These are phyloP conservation scores for Drosophila lini DNA, from an alignment of 1,140 invertebrate species.

Conservation along the genomic window DNA sequence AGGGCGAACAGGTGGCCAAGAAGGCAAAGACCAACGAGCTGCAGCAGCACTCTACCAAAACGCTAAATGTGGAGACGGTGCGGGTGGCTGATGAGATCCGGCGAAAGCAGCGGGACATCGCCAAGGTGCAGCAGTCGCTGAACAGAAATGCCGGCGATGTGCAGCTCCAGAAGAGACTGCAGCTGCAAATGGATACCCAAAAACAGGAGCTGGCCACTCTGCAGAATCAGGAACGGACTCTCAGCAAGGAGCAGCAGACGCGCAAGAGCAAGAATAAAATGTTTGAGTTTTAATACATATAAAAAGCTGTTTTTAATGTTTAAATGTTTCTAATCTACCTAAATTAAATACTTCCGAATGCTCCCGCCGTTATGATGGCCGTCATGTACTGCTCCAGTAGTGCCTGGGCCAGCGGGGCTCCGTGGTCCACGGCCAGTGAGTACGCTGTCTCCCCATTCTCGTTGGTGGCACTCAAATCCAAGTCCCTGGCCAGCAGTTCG, in stretches of 20 bases:
- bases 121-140: conserved; percentile 88
- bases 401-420: conserved; percentile 68
- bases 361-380: conserved; percentile 63
- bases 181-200: conserved; percentile 86
- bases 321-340: background rate
- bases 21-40: conserved; percentile 63
- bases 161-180: conserved; percentile 86
- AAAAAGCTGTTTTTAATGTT: background rate
- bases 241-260: conserved; percentile 89
- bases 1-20: conserved; percentile 34
- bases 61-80: conserved; percentile 91
- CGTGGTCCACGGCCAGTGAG: conserved; percentile 88
- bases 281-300: conserved; percentile 86
- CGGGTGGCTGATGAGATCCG: conserved; percentile 90
- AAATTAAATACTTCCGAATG: conserved; percentile 52
- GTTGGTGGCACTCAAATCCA: conserved; percentile 92
- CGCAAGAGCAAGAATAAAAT: conserved; percentile 89
- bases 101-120: conserved; percentile 88
- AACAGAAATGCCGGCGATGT: conserved; percentile 86
- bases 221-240: conserved; percentile 87
- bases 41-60: conserved; percentile 88
- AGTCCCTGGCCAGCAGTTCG: conserved; percentile 89
- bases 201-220: conserved; percentile 87
- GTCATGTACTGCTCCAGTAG: conserved; percentile 81
- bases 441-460: conserved; percentile 92